Evolutionary conservation across 2,888 invertebrate genomes (phyloP), one percentile per base, ranked within the genome.

Genomic region (Palloptera scutellata): DNA sequence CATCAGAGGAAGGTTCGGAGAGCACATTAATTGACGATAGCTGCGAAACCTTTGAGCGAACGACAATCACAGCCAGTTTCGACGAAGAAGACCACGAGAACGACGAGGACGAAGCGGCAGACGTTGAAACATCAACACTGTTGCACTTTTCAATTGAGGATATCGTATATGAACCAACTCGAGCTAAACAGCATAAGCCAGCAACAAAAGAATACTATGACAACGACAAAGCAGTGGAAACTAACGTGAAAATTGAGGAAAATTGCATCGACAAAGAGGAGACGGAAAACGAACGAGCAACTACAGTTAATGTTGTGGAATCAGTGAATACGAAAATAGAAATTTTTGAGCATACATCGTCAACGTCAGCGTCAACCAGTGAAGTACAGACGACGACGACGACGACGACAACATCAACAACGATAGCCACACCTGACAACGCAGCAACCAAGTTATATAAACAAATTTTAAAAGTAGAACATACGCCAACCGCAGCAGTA

Each of bases 1-100:
- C 85, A 1, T 85, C 85, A 0, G 85, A 85, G 64, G 84, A 84
- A 10, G 81, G 85, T 61, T 83, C 83, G 9, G 84, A 83, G 62
- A 77, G 82, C 11, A 85, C 83, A 0, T 52, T 84, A 4, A 78
- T 80, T 3, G 81, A 82, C 30, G 79, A 80, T 17, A 77, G 74
- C 3, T 76, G 75, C 13, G 78, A 79, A 41, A 76, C 76, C 40
- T 78, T 76, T 3, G 78, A 78, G 69, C 69, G 53, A 60, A 70
- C 54, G 70, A 70, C 61, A 1, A 61, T 55, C 60, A 71, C 68
- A 62, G 70, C 55, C 65, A 64, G 20, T n/a, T 20, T 64, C 1
- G 53, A 41, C 12, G 55, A 55, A 9, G 64, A 58, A 13, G 59
- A 64, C 45, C n/a, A n/a, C n/a, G n/a, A n/a, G n/a, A n/a, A n/a